Conservation (phyloP, 2,797 vertebrate species). For the Aselliscus stoliczkanus region DNA sequence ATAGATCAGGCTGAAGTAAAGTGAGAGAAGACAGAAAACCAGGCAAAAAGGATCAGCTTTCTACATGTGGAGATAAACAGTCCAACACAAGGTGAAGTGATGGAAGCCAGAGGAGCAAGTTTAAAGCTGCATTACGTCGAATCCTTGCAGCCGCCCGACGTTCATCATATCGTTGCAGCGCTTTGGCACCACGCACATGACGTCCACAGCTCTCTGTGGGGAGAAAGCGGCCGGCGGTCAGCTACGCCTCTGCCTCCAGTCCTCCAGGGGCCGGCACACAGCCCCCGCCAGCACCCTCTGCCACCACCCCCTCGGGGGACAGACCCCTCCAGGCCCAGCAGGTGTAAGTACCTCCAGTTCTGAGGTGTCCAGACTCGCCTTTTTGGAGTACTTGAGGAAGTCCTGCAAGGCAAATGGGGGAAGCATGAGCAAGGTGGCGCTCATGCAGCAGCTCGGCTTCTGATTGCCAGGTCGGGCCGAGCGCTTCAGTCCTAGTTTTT, state of each 20-base stretch:
- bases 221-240: constrained; percentile 46
- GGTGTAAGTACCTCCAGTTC: constrained; percentile 90
- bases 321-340: background rate
- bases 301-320: background rate
- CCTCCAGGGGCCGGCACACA: accelerated
- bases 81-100: background rate
- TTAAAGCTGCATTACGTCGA: constrained; percentile 89
- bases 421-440: background rate
- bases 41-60: background rate
- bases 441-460: accelerated
- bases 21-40: background rate
- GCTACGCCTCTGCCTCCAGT: background rate
- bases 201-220: constrained; percentile 94
- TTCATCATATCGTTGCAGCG: constrained; percentile 99
- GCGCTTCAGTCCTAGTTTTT: background rate
- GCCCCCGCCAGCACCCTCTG: accelerated
- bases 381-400: constrained; percentile 96
- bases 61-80: background rate
- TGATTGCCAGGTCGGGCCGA: background rate
- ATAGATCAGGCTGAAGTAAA: background rate
- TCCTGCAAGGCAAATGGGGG: constrained; percentile 82
- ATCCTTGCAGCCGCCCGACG: constrained; percentile 97
- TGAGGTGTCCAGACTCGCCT: constrained; percentile 91
- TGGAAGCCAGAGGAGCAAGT: background rate
- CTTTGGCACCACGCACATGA: constrained; percentile 98